These are phyloP conservation scores for Noctua janthina DNA, from an alignment of 2,888 invertebrate genomes.

Conservation along the genomic window DNA sequence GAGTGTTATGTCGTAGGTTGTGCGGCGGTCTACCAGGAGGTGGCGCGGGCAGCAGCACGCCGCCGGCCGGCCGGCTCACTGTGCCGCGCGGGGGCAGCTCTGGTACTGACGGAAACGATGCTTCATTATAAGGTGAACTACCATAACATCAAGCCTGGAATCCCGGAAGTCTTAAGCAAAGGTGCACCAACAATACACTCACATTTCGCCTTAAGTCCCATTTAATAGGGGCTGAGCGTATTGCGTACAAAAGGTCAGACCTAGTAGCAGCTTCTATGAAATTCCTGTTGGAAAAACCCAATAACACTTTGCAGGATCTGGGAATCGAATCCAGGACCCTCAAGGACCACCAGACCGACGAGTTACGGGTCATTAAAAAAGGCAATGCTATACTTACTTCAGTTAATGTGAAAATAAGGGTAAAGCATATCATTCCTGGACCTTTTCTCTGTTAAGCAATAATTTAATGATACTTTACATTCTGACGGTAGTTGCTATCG, in stretches of 20 bases:
- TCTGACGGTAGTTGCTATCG: slow-evolving; percentile 9
- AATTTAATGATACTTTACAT: neutral
- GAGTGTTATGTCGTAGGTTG: slow-evolving; percentile 81
- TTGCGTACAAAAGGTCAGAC: neutral
- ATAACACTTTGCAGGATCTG: neutral
- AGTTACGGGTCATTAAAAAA: neutral
- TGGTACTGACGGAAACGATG: slow-evolving; percentile 87
- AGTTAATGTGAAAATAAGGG: neutral
- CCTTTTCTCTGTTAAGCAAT: neutral
- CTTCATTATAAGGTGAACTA: slow-evolving; percentile 48
- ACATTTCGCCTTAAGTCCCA: neutral
- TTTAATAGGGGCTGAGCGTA: neutral
- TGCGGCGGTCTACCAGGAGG: slow-evolving; percentile 85
- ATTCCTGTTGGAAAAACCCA: neutral
- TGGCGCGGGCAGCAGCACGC: slow-evolving; percentile 87
- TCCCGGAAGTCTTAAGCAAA: neutral
- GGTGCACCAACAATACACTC: neutral
- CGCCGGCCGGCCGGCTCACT: slow-evolving; percentile 94
- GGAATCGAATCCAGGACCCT: neutral
- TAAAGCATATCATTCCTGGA: neutral
- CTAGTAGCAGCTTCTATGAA: neutral
- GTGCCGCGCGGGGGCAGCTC: slow-evolving; percentile 96
- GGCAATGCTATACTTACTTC: neutral
- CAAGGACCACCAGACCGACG: neutral
- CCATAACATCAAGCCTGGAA: neutral